A percentile compares a stretch with the other conserved stretches of the same genome.
Conservation (phyloP, 2,797 vertebrate genomes). For the Lemur catta region DNA sequence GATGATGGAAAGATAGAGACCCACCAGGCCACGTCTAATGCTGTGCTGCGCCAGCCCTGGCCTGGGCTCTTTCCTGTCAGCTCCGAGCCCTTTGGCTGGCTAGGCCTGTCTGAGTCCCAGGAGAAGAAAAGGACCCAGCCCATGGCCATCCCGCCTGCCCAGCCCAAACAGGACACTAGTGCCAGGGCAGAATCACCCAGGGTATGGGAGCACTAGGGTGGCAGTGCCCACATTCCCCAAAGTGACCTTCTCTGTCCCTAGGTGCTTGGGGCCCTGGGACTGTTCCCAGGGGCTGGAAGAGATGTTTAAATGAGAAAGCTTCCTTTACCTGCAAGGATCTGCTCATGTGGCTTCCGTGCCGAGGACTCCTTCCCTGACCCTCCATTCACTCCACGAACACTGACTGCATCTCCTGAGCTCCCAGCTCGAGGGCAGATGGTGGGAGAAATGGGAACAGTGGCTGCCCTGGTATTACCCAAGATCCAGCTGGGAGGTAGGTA, state of each 20-base stretch:
- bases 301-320: background rate
- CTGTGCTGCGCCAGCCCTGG: background rate
- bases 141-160: background rate
- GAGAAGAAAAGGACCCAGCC: background rate
- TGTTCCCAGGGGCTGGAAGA: background rate
- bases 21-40: background rate
- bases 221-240: background rate
- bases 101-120: background rate
- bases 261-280: too few species aligned
- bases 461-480: background rate
- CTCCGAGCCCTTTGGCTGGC: background rate
- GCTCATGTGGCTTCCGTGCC: background rate
- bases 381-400: background rate
- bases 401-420: background rate
- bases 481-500: background rate
- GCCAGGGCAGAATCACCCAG: background rate
- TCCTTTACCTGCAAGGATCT: background rate
- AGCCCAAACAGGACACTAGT: background rate
- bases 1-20: background rate
- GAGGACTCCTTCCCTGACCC: background rate
- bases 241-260: background rate
- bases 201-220: background rate
- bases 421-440: background rate
- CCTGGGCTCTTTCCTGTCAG: background rate
- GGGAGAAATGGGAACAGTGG: background rate